Percentiles rank a stretch among this genome's conserved stretches.
Evolutionary conservation across 1,140 invertebrate species (phyloP).

Genomic region (Liolophura sinensis): DNA sequence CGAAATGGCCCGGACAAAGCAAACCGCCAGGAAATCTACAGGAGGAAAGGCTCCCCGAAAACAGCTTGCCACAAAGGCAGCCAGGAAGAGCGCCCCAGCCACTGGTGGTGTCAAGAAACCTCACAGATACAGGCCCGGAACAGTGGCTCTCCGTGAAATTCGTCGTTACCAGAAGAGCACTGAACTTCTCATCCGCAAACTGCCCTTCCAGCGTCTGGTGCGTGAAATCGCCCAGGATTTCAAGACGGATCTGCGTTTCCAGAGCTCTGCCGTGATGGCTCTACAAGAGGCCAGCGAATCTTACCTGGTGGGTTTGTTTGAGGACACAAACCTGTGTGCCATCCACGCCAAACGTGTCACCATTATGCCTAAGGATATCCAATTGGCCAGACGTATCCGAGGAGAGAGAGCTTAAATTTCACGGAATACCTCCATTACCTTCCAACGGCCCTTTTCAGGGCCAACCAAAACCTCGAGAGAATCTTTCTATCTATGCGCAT

Average conservation of each 20-base stretch:
- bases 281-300: conserved; percentile 84
- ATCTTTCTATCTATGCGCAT: conserved; percentile 64
- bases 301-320: conserved; percentile 85
- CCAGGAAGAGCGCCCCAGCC: conserved; percentile 60
- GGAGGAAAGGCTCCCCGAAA: conserved; percentile 59
- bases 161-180: conserved; percentile 75
- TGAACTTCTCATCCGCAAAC: conserved; percentile 76
- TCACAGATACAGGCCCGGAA: conserved; percentile 65
- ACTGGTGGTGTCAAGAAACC: conserved; percentile 64
- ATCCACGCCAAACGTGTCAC: conserved; percentile 89
- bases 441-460: conserved; percentile 19
- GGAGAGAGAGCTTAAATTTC: conserved; percentile 33
- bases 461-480: conserved; percentile 13
- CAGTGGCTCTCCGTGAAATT: conserved; percentile 82
- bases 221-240: conserved; percentile 81
- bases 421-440: conserved; percentile 62
- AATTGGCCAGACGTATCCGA: conserved; percentile 58
- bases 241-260: conserved; percentile 65
- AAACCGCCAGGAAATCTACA: conserved; percentile 70
- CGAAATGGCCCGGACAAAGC: conserved; percentile 66
- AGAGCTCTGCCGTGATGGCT: conserved; percentile 57
- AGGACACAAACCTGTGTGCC: conserved; percentile 91
- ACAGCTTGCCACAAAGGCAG: conserved; percentile 66
- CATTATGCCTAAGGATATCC: conserved; percentile 94
- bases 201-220: conserved; percentile 80